phyloP scores from a whole-genome alignment of 2,797 vertebrate species.

The Kryptopterus vitreolus region DNA sequence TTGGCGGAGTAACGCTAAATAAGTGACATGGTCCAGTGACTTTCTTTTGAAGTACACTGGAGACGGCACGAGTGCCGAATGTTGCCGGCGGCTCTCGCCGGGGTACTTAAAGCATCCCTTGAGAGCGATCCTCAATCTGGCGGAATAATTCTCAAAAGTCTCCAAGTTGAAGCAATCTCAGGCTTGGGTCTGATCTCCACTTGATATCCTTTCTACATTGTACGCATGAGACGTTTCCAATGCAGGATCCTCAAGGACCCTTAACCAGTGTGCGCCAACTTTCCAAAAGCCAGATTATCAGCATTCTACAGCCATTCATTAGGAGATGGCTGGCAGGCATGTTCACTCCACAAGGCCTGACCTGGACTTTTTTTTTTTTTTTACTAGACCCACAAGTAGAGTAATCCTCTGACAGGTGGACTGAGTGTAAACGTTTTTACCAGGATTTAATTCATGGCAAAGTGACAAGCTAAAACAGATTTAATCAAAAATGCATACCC shows the following conservation, averaged over 20 bases:
- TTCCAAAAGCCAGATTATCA: slow-evolving; percentile 13
- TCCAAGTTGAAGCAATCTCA: slow-evolving; percentile 36
- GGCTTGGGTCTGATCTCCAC: slow-evolving; percentile 50
- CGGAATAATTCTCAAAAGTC: slow-evolving; percentile 49
- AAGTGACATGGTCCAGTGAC: slow-evolving; percentile 40
- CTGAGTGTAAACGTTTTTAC: background rate
- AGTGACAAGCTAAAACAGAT: background rate
- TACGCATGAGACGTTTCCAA: slow-evolving; percentile 9
- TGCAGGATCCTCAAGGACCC: slow-evolving; percentile 12
- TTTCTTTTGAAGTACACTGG: slow-evolving; percentile 33
- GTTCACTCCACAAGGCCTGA: background rate
- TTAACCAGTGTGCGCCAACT: slow-evolving; percentile 16
- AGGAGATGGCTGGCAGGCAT: background rate
- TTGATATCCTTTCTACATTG: slow-evolving; percentile 45
- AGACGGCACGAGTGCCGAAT: slow-evolving; percentile 44
- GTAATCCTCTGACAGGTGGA: background rate
- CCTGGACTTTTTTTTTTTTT: background rate
- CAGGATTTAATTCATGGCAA: background rate
- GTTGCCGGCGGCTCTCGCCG: slow-evolving; percentile 39
- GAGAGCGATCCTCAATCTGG: slow-evolving; percentile 36
- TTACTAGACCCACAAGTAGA: background rate
- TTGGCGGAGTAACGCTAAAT: slow-evolving; percentile 41
- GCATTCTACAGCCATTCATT: slow-evolving; percentile 15
- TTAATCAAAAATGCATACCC: background rate
- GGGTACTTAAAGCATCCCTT: slow-evolving; percentile 46